Percentiles rank a stretch among this genome's conserved stretches.
These are phyloP conservation scores for Tonatia bakeri DNA, from an alignment of 2,113 vertebrate species.

Conservation along the genomic window DNA sequence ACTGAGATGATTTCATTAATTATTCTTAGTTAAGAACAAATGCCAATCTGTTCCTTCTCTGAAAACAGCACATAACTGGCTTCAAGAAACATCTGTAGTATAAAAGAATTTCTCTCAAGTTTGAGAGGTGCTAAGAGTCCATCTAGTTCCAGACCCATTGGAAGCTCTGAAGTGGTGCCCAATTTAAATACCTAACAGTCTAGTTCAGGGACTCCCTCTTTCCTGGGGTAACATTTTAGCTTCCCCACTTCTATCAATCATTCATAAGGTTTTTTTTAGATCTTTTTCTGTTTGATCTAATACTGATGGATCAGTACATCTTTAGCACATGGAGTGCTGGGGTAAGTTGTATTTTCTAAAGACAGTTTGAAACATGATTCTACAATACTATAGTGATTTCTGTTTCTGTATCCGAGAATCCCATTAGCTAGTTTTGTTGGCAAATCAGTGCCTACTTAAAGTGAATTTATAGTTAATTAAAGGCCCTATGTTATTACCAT, in stretches of 20 bases:
- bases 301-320: not conserved
- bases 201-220: not conserved
- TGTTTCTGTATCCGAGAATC: not conserved
- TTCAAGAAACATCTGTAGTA: not conserved
- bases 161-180: not conserved
- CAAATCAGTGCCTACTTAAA: not conserved
- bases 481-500: not conserved
- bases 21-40: not conserved
- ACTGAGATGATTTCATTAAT: not conserved
- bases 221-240: not conserved
- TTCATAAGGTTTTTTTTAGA: not conserved
- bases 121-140: not conserved
- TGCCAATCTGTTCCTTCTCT: not conserved
- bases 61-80: not conserved
- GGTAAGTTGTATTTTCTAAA: not conserved
- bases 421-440: not conserved
- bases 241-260: not conserved
- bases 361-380: not conserved
- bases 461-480: conserved; percentile 12
- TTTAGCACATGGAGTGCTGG: not conserved
- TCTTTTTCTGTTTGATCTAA: not conserved
- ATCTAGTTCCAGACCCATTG: not conserved
- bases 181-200: not conserved
- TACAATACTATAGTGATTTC: not conserved
- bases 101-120: not conserved